These are phyloP conservation scores for Parascotia fuliginaria DNA, from an alignment of 2,888 invertebrate species.

Conservation along the genomic window DNA sequence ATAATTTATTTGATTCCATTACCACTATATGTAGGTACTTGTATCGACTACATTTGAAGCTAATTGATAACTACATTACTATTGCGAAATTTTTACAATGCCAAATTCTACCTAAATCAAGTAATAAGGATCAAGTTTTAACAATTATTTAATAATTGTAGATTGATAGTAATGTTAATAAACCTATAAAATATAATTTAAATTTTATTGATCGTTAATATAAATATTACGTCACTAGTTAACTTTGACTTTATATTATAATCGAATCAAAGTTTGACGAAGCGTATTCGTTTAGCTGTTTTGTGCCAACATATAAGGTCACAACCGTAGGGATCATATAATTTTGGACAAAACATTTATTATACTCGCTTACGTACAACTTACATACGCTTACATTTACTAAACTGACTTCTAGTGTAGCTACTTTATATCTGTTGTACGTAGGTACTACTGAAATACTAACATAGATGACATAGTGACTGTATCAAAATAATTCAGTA, in stretches of 20 bases:
- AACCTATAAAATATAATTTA: conserved; percentile 1
- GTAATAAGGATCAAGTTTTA: conserved; percentile 1
- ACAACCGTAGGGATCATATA: too few relatives aligned
- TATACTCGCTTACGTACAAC: too few relatives aligned
- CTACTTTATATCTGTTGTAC: too few relatives aligned
- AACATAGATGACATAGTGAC: neutral
- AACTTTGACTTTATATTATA: too few relatives aligned
- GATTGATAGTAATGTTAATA: conserved; percentile 20
- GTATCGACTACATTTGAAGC: neutral
- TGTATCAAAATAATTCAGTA: neutral
- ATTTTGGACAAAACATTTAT: too few relatives aligned
- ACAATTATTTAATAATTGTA: neutral
- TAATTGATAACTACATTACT: neutral
- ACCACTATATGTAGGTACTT: neutral
- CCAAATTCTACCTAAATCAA: neutral
- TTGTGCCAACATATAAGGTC: too few relatives aligned
- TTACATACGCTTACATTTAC: too few relatives aligned
- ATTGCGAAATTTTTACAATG: neutral
- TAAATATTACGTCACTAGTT: neutral
- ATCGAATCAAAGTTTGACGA: too few relatives aligned
- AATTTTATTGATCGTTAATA: neutral
- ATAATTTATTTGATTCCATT: neutral
- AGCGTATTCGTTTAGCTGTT: too few relatives aligned
- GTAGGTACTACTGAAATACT: too few relatives aligned
- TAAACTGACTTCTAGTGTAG: too few relatives aligned